A percentile compares a stretch with the other conserved stretches of the same genome.
These are phyloP conservation scores for Cheilinus undulatus DNA, from an alignment of 2,113 vertebrate genomes.

Conservation along the genomic window DNA sequence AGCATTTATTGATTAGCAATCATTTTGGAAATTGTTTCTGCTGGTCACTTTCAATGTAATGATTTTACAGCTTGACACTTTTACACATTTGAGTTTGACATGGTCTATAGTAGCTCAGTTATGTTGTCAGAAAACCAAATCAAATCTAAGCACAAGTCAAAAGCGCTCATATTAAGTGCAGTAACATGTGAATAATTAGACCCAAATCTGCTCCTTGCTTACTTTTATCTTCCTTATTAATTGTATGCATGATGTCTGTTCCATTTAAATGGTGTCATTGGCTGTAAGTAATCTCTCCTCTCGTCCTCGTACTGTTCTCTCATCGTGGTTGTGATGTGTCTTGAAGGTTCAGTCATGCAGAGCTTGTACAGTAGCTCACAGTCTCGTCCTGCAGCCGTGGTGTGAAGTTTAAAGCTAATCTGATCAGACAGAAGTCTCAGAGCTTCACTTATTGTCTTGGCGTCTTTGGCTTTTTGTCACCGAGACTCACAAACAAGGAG, in stretches of 20 bases:
- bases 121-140: no score
- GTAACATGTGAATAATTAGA: no score
- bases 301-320: slow-evolving; percentile 5
- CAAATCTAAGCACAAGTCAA: no score
- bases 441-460: slow-evolving; percentile 12
- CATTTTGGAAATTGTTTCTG: no score
- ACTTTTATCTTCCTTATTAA: not conserved
- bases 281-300: slow-evolving; percentile 41
- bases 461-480: slow-evolving; percentile 46
- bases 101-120: no score
- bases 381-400: slow-evolving; percentile 10
- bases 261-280: slow-evolving; percentile 15
- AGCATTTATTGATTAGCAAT: no score
- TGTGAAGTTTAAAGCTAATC: slow-evolving; percentile 50
- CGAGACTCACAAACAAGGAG: slow-evolving; percentile 24
- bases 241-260: not conserved
- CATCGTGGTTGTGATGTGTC: slow-evolving; percentile 43
- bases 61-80: no score
- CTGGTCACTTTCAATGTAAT: no score
- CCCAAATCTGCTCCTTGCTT: not conserved
- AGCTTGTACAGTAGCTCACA: slow-evolving; percentile 39
- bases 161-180: no score
- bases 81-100: no score
- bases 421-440: slow-evolving; percentile 17
- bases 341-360: slow-evolving; percentile 58